Base-by-base conservation (phyloP, 2,888 invertebrate species). In the Drosophila borborema region DNA sequence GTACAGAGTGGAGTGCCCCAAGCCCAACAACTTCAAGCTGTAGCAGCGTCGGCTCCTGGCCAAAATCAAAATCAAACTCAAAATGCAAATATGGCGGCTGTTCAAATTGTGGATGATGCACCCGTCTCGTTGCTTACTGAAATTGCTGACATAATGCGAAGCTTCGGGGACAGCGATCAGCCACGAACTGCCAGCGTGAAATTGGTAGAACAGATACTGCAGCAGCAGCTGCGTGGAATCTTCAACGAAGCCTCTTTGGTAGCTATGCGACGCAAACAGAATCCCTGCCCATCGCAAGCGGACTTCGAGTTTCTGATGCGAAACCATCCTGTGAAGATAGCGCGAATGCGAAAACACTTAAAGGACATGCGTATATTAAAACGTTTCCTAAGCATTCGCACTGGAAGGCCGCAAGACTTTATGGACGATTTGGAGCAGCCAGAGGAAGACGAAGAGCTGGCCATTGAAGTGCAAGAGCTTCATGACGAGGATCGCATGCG, bases 121-220 rank as follows among this genome's bases (percentile, higher is more conserved):
- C 81, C 90, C 5, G 91, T 92, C 1, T 91, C 92, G 0, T 61
- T 93, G 40, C 81, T 91, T 0, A 91, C 92, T 0, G 97, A 97
- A 93, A 97, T 97, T 80, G 96, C 96, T 0, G 95, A 95, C 85
- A 97, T 98, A 95, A 97, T 98, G 98, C 96, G 97, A 84, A 98
- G 98, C n/a, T 97, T 98, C 91, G 98, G 98, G 0, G 98, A 98
- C 90, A 96, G 96, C 87, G 95, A 96, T 23, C 95, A 96, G 72
- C 98, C 98, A 0, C 94, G 97, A 48, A 94, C 95, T 0, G 97
- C 97, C 51, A 97, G 98, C 1, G 98, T 98, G 0, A 95, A 95
- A 64, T 93, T 98, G 55, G 96, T 98, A 0, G 98, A 98, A 93
- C 96, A 95, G 75, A 96, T 98, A 64, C 96, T 98, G 0, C 94